A percentile compares a stretch with the other conserved stretches of the same genome.
Conservation (phyloP, 2,888 invertebrate genomes). For the Synanthedon vespiformis region DNA sequence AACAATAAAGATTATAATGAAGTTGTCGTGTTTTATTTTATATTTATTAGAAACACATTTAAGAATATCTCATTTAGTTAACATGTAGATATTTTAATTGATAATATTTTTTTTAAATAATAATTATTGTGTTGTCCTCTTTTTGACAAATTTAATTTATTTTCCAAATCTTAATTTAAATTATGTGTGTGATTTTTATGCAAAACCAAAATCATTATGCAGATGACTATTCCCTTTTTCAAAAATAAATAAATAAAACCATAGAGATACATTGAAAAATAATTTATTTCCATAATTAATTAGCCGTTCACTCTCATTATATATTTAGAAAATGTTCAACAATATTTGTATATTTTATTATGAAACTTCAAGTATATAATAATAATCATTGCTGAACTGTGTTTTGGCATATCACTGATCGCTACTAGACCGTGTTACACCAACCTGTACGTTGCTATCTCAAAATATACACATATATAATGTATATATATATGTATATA, state of each 20-base stretch:
- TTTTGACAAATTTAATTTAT: no score
- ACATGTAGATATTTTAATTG: no score
- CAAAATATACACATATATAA: conserved; percentile 30
- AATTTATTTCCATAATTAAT: conserved; percentile 68
- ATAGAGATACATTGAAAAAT: conserved; percentile 59
- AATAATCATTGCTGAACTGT: conserved; percentile 61
- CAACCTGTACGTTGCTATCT: conserved; percentile 33
- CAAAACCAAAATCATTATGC: no score
- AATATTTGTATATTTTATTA: conserved; percentile 67
- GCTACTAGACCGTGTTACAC: conserved; percentile 54
- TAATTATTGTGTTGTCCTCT: no score
- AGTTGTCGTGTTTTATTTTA: conserved; percentile 1
- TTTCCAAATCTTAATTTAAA: no score
- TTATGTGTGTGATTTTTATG: no score
- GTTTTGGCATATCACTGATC: conserved; percentile 69
- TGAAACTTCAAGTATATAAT: conserved; percentile 52
- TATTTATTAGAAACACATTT: no score
- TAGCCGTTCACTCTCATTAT: conserved; percentile 58
- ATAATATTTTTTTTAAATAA: no score
- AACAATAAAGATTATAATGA: no score
- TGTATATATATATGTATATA: background rate
- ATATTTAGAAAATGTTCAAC: conserved; percentile 69
- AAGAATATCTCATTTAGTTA: no score
- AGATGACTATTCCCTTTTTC: no score
- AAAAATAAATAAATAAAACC: conserved; percentile 30